phyloP scores from a whole-genome alignment of 1,140 invertebrate species.

The Dinoponera quadriceps region DNA sequence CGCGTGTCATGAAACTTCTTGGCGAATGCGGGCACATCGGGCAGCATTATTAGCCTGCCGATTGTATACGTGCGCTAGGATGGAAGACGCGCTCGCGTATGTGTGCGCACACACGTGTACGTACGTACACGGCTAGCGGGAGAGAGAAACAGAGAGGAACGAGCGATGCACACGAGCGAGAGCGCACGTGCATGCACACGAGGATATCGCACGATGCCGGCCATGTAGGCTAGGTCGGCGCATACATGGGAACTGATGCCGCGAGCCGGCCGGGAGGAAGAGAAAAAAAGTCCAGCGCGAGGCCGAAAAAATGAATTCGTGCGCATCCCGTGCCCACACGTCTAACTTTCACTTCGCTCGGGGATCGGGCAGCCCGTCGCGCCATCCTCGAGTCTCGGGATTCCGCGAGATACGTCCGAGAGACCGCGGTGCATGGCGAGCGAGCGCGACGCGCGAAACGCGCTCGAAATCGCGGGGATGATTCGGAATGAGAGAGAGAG shows the following conservation, averaged over 20 bases:
- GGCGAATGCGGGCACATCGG: too few species aligned
- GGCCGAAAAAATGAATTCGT: constrained; percentile 86
- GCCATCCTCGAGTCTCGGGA: constrained; percentile 73
- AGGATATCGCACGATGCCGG: constrained; percentile 76
- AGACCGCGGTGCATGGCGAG: constrained; percentile 36
- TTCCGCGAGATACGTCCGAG: constrained; percentile 74
- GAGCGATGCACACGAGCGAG: constrained; percentile 28
- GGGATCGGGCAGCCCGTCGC: constrained; percentile 79
- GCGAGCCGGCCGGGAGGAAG: constrained; percentile 53
- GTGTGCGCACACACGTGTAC: constrained; percentile 3
- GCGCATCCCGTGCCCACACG: constrained; percentile 86
- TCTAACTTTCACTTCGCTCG: constrained; percentile 86
- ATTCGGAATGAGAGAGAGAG: not conserved
- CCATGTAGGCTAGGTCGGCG: constrained; percentile 80
- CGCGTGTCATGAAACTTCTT: too few species aligned
- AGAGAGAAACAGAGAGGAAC: constrained; percentile 22
- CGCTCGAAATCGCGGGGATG: constrained; percentile 29
- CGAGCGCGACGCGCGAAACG: constrained; percentile 1
- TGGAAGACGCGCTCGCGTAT: constrained; percentile 16
- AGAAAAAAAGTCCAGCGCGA: constrained; percentile 80
- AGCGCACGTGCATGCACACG: constrained; percentile 67
- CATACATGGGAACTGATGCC: constrained; percentile 83
- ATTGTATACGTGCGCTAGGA: not conserved
- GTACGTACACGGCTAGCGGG: constrained; percentile 16
- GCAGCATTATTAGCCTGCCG: too few species aligned